Conservation (phyloP, 2,888 invertebrate genomes). For the Cryptops parisi region DNA sequence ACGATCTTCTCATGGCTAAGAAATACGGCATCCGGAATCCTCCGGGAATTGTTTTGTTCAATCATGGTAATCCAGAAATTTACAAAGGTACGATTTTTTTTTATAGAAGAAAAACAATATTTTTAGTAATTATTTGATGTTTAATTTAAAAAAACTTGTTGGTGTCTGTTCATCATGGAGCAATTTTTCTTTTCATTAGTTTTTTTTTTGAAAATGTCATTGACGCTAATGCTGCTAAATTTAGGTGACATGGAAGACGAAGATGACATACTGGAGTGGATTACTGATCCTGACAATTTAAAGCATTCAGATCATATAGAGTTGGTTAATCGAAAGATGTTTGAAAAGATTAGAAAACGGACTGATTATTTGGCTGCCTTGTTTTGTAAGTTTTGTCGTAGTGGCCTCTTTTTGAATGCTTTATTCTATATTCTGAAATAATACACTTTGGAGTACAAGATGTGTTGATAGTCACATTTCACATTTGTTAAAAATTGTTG, state of each 20-base stretch:
- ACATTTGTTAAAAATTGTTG: too few relatives aligned
- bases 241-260: constrained; percentile 76
- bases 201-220: too few relatives aligned
- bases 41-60: constrained; percentile 79
- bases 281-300: constrained; percentile 87
- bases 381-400: constrained; percentile 70
- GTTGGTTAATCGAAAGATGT: constrained; percentile 82
- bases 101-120: not conserved
- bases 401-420: too few relatives aligned
- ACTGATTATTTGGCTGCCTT: constrained; percentile 84
- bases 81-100: constrained; percentile 60
- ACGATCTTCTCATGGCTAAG: constrained; percentile 79
- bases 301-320: constrained; percentile 76
- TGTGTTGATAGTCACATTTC: too few relatives aligned
- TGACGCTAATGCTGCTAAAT: too few relatives aligned
- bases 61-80: constrained; percentile 75
- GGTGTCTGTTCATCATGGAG: not conserved
- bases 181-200: too few relatives aligned
- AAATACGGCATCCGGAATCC: constrained; percentile 81
- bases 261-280: constrained; percentile 75
- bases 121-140: not conserved
- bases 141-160: not conserved
- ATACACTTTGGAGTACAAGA: too few relatives aligned
- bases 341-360: constrained; percentile 71
- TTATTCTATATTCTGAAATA: too few relatives aligned